These are phyloP conservation scores for Auanema sp. DNA, from an alignment of 2,888 invertebrate genomes.

Conservation along the genomic window DNA sequence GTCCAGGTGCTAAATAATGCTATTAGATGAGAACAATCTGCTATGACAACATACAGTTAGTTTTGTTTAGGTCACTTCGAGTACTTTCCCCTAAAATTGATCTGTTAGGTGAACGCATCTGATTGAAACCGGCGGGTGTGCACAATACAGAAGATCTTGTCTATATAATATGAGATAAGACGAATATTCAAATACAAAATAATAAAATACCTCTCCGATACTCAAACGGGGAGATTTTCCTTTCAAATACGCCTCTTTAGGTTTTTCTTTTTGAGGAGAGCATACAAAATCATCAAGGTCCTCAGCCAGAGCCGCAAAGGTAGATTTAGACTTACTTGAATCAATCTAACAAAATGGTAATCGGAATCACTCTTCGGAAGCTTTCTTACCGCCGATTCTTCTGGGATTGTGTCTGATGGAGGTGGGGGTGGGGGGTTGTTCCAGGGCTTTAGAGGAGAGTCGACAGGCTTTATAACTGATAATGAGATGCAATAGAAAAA, in stretches of 20 bases:
- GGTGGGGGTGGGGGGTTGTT: no score
- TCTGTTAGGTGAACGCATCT: constrained; percentile 13
- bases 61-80: constrained; percentile 6
- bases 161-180: constrained; percentile 8
- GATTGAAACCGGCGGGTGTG: constrained; percentile 27
- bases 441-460: no score
- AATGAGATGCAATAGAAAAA: no score
- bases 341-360: background rate
- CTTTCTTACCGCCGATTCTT: background rate
- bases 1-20: background rate
- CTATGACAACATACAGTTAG: no score
- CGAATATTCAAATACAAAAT: background rate
- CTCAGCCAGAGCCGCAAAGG: constrained; percentile 17
- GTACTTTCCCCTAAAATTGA: constrained; percentile 3
- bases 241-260: constrained; percentile 44
- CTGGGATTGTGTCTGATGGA: no score
- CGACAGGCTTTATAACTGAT: no score
- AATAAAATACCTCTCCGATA: constrained; percentile 34
- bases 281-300: constrained; percentile 22
- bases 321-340: constrained; percentile 7
- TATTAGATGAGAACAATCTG: no score
- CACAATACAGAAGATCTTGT: constrained; percentile 37
- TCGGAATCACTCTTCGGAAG: background rate
- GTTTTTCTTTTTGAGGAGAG: constrained; percentile 21
- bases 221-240: constrained; percentile 41